Conservation (phyloP, 2,113 vertebrate genomes). For the Myanophis thanlyinensis region DNA sequence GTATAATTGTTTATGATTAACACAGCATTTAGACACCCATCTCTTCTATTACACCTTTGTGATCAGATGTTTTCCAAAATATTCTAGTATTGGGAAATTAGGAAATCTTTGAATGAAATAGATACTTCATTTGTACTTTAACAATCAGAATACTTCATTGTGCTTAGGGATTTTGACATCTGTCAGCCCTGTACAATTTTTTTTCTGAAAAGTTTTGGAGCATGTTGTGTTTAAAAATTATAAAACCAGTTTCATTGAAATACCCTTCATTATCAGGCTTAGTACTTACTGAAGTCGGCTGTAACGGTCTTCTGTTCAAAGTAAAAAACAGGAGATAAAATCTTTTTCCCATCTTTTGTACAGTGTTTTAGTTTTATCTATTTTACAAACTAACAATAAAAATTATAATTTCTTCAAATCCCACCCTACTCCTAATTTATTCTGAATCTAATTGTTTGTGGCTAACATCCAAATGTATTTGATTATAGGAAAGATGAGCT, state of each 20-base stretch:
- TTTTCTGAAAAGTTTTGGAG: constrained; percentile 31
- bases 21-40: neutral
- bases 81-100: neutral
- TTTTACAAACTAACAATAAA: constrained; percentile 34
- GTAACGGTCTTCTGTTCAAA: constrained; percentile 44
- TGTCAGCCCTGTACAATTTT: neutral
- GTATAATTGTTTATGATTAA: fast-evolving
- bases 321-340: constrained; percentile 28
- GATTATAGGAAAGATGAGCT: constrained; percentile 39
- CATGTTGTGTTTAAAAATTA: constrained; percentile 36
- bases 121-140: constrained; percentile 21
- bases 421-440: neutral
- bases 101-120: constrained; percentile 16
- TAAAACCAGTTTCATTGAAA: constrained; percentile 17
- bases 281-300: constrained; percentile 29
- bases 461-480: neutral
- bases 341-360: constrained; percentile 1
- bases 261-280: constrained; percentile 28
- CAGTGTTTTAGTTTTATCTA: neutral
- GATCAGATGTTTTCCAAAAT: neutral
- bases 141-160: neutral
- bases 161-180: neutral
- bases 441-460: constrained; percentile 15
- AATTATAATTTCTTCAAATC: neutral
- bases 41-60: neutral